A percentile compares a stretch with the other conserved stretches of the same genome.
Evolutionary conservation across 2,113 vertebrate genomes (phyloP).

Genomic region (Leptobrachium leishanense): DNA sequence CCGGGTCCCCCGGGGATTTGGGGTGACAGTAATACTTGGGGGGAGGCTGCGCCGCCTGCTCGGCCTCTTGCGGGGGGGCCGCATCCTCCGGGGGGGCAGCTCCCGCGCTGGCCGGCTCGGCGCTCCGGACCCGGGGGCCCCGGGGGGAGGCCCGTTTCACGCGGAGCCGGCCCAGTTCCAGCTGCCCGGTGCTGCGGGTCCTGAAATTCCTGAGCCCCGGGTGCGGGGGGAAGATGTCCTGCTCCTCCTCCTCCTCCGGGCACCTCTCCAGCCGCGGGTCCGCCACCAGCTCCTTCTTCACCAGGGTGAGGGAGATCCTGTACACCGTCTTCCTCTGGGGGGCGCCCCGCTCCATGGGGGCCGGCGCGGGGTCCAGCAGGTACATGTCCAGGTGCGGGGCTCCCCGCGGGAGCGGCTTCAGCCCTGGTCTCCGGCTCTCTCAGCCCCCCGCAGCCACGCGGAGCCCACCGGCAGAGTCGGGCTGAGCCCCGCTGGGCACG

Average conservation of each 20-base stretch:
- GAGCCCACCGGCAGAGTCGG: not conserved
- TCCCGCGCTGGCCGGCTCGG: not conserved
- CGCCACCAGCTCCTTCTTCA: slow-evolving; percentile 82
- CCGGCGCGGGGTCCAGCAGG: slow-evolving; percentile 73
- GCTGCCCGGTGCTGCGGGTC: slow-evolving; percentile 88
- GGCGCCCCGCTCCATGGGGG: slow-evolving; percentile 77
- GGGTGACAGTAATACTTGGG: slow-evolving; percentile 2
- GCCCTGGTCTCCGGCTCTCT: slow-evolving; percentile 21
- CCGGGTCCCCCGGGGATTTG: not conserved
- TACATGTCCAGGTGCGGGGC: slow-evolving; percentile 68
- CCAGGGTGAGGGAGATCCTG: slow-evolving; percentile 90
- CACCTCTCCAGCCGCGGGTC: slow-evolving; percentile 35
- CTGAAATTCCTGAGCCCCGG: slow-evolving; percentile 76
- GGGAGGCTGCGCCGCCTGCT: not conserved
- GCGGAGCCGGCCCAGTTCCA: slow-evolving; percentile 82
- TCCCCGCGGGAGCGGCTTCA: slow-evolving; percentile 4
- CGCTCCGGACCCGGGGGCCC: slow-evolving; percentile 16
- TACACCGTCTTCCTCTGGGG: slow-evolving; percentile 85
- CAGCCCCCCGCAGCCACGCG: slow-evolving; percentile 16
- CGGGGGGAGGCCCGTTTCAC: slow-evolving; percentile 55
- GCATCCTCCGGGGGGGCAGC: not conserved
- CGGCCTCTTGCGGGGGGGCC: too few relatives aligned
- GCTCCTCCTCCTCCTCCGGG: slow-evolving; percentile 64
- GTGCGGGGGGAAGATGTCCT: slow-evolving; percentile 64
- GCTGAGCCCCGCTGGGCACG: slow-evolving; percentile 37